Evolutionary conservation across 2,113 vertebrate species (phyloP).

Genomic region (Galemys pyrenaicus): DNA sequence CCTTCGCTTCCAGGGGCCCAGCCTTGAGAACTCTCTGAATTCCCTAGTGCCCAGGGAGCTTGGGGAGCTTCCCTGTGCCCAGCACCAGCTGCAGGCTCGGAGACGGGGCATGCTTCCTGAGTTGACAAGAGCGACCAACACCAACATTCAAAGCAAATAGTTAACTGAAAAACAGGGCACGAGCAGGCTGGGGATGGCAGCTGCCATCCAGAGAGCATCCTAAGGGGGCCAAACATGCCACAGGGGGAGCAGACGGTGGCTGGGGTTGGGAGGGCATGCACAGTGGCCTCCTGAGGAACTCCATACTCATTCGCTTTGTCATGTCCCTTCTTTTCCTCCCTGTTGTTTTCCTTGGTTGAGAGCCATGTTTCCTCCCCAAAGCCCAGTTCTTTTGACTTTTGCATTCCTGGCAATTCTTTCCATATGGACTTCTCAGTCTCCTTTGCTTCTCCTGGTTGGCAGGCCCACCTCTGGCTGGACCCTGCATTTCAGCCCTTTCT

Average conservation of each 20-base stretch:
- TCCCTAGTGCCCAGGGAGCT: constrained; percentile 75
- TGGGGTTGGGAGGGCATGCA: background rate
- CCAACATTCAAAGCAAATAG: no score
- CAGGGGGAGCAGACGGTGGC: background rate
- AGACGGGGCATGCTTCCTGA: constrained; percentile 55
- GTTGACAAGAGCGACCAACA: background rate
- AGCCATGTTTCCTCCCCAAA: background rate
- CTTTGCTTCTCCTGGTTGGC: background rate
- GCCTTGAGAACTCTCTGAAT: constrained; percentile 66
- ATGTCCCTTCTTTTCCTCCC: background rate
- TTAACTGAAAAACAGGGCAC: background rate
- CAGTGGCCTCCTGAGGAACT: accelerated
- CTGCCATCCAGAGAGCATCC: background rate
- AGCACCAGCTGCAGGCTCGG: constrained; percentile 80
- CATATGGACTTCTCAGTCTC: background rate
- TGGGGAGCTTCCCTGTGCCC: constrained; percentile 74
- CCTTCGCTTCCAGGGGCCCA: constrained; percentile 41
- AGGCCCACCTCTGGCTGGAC: background rate
- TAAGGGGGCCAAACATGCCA: no score
- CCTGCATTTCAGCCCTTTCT: background rate
- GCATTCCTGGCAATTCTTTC: background rate
- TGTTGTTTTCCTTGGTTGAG: background rate
- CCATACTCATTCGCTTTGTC: background rate
- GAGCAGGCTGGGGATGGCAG: background rate
- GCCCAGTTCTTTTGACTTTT: background rate